Conservation (phyloP, 2,113 vertebrate genomes). For the Calyptommatus sinebrachiatus region DNA sequence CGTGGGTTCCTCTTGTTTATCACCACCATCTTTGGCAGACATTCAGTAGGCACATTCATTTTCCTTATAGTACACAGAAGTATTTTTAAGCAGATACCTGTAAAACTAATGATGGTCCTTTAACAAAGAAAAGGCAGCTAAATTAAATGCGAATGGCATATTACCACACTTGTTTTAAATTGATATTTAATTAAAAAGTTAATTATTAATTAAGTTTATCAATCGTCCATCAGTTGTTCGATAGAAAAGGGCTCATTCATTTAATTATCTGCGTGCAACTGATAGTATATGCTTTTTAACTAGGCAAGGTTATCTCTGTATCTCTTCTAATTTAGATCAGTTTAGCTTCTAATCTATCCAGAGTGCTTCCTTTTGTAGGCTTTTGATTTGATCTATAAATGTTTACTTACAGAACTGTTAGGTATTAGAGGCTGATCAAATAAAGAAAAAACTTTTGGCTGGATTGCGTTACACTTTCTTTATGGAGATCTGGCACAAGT, state of each 20-base stretch:
- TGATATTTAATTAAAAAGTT: conserved; percentile 84
- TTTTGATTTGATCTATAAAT: conserved; percentile 67
- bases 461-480: conserved; percentile 40
- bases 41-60: conserved; percentile 54
- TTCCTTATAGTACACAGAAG: conserved; percentile 38
- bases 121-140: conserved; percentile 59
- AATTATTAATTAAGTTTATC: conserved; percentile 86
- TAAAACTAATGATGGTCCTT: conserved; percentile 45
- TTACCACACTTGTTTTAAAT: conserved; percentile 73
- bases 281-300: conserved; percentile 76
- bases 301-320: conserved; percentile 79
- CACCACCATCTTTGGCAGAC: conserved; percentile 27
- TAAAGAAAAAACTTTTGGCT: conserved; percentile 57
- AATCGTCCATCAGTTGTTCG: conserved; percentile 77
- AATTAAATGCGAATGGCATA: conserved; percentile 68
- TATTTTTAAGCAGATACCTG: conserved; percentile 58
- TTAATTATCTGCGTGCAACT: conserved; percentile 75
- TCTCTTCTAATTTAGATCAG: conserved; percentile 74
- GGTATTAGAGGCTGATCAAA: conserved; percentile 71
- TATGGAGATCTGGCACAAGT: conserved; percentile 33
- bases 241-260: conserved; percentile 77
- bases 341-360: conserved; percentile 67
- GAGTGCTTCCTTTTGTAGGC: conserved; percentile 66
- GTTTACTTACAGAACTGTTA: conserved; percentile 70
- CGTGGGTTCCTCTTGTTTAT: conserved; percentile 38